Evolutionary conservation across 2,888 invertebrate genomes (phyloP), one percentile per base, ranked within the genome.

Genomic region (Aquatica leii): DNA sequence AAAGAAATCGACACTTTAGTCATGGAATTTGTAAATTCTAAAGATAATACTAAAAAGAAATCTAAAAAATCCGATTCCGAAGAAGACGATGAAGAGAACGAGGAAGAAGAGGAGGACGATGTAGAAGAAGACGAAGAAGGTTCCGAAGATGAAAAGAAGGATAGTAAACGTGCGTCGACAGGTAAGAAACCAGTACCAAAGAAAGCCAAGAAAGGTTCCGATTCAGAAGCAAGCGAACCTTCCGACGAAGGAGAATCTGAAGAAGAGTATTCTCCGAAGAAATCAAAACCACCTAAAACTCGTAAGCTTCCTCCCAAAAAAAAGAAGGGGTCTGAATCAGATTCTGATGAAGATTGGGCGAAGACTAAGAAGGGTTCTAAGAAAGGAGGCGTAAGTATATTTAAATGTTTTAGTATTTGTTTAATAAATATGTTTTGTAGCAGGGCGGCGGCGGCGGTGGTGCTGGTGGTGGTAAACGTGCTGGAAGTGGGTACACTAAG

Each of bases 1-100:
- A 90, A 92, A 78, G 88, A 94, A 80, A 92, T 97, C n/a, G 94
- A 95, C 78, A 87, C 90, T 71, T 83, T 96, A 65, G 93, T 96
- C 5, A 92, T 95, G 91, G 91, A 93, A 70, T 90, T 88, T 73
- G 86, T 87, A 1, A 82, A 82, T 68, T 76, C 80, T 8, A 81
- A 81, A 65, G 80, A 80, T 52, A 74, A 77, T 78, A 83, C 2
- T 80, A 84, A 62, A 80, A 82, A 63, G 81, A 82, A 50, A 82
- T 84, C 63, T 82, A 82, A 56, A 77, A 81, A 74, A 54, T 81
- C 82, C 14, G 80, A 80, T n/a, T 83, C 84, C 21, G 83, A 83
- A 6, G 82, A 82, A 1, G 83, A 82, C 1, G 84, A 84, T 14
- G 84, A 84, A 18, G 84, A 82, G 46, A 84, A 82, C 18, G 86